Base-by-base conservation (phyloP, 2,888 invertebrate genomes). In the Notodonta dromedarius region DNA sequence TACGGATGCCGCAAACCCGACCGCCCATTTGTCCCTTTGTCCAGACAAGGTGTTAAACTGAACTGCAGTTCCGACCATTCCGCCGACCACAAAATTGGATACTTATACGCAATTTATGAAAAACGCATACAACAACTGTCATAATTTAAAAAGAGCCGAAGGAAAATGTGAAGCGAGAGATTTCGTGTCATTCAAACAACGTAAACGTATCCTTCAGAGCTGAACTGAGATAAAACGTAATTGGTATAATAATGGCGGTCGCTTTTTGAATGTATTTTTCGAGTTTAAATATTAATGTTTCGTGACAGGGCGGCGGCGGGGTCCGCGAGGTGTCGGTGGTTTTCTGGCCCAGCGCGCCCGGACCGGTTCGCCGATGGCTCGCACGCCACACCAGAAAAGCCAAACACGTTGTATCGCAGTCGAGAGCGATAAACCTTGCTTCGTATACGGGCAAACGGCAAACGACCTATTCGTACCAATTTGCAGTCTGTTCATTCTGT, bases 211-310 rank as follows among this genome's bases (percentile, higher is more conserved):
- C 71, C 76, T 82, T 78, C 77, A 78, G 77, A 71, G 71, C 73
- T 76, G 79, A 73, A 73, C 70, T 67, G 69, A 75, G 78, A 83
- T 81, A 79, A 70, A 80, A 75, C 74, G 80, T 89, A 88, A 90
- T 89, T 88, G 83, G 77, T 80, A 80, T 89, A 88, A 87, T 87
- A 87, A 86, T 86, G 79, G 85, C 83, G 81, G 83, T 80, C 73
- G 78, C 77, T 83, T 88, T 88, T 87, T 74, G 71, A 82, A 80
- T 84, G 82, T 84, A 83, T 84, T 87, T 85, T 86, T 86, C 77
- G 76, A 84, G 85, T 87, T 89, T 86, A 86, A 92, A 90, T 90
- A 87, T 90, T 90, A 91, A 92, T 93, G 89, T 90, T 88, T 91
- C 91, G 90, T 91, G 92, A 91, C 91, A 91, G 85, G 88, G 87